Evolutionary conservation across 2,113 vertebrate genomes (phyloP).

Genomic region (Seriola quinqueradiata): DNA sequence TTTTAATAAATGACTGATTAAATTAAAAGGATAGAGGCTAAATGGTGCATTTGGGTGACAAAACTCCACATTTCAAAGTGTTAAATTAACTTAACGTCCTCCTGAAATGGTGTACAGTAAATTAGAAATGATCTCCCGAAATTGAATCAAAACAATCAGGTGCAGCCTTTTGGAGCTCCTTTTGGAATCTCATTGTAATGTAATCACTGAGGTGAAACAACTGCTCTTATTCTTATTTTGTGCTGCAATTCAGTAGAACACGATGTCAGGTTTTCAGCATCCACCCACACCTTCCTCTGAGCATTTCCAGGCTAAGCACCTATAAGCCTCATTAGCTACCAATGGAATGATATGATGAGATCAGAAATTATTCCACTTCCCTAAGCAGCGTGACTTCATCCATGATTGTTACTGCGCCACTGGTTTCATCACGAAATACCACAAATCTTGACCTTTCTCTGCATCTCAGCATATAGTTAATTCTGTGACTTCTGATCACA

Average conservation of each 20-base stretch:
- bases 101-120: neutral
- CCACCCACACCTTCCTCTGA: slow-evolving; percentile 33
- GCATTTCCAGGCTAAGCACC: slow-evolving; percentile 39
- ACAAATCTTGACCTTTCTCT: slow-evolving; percentile 19
- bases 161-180: slow-evolving; percentile 23
- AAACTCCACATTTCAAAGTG: slow-evolving; percentile 11
- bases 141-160: slow-evolving; percentile 16
- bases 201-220: slow-evolving; percentile 28
- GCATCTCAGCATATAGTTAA: neutral
- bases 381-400: slow-evolving; percentile 54
- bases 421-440: slow-evolving; percentile 32
- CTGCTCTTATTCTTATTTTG: slow-evolving; percentile 42
- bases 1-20: neutral
- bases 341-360: slow-evolving; percentile 47
- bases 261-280: slow-evolving; percentile 37
- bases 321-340: slow-evolving; percentile 61
- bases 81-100: slow-evolving; percentile 35
- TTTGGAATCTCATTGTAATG: slow-evolving; percentile 39
- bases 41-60: neutral
- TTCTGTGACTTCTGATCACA: neutral
- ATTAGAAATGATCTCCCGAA: slow-evolving; percentile 27
- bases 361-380: slow-evolving; percentile 47
- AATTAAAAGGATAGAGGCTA: neutral
- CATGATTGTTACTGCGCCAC: slow-evolving; percentile 39
- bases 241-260: neutral